Base-by-base conservation (phyloP, 2,797 vertebrate species). In the Danio albolineatus region DNA sequence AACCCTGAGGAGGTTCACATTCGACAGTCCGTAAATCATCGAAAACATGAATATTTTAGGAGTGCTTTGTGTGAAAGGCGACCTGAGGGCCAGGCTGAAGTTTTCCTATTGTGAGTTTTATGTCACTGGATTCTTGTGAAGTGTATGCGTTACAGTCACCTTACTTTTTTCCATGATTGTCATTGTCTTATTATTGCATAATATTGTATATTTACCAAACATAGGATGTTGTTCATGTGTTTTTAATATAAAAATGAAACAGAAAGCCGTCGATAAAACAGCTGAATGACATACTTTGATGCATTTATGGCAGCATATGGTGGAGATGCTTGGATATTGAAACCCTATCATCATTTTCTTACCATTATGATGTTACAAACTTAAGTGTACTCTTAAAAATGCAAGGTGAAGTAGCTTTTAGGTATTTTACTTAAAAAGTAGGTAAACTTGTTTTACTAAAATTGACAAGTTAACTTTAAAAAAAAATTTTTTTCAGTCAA, bases 231-330 rank as follows among this genome's bases (percentile, higher is more conserved):
- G 8, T 4, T 10, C 2, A 19, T 38, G 14, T 16, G 36, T 60
- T 60, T 28, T 28, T 28, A 28, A 28, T 28, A 28, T 28, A 1
- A 28, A 28, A 28, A 14, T 36, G 9, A 38, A 39, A 38, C 5
- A 13, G 7, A 53, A 53, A 54, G 36, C 6, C n/a, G 41, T 14
- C 54, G 16, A 54, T 12, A 54, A 39, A 48, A 76, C 78, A 59
- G 76, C 64, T 59, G 78, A 60, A 72, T 77, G 43, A 59, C 44
- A 81, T 17, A 78, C 61, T 19, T 10, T 41, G 4, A 53, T 17
- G 19, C 0, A n/a, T 38, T 36, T n/a, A 21, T 6, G 28, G 51
- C 17, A 60, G 7, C 13, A 46, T 59, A 7, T 46, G 54, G 19
- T 57, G 5, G n/a, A 44, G 13, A 13, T 7, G 4, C 12, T 39